Conservation (phyloP, 1,140 invertebrate genomes). For the Bombus cullumanus region DNA sequence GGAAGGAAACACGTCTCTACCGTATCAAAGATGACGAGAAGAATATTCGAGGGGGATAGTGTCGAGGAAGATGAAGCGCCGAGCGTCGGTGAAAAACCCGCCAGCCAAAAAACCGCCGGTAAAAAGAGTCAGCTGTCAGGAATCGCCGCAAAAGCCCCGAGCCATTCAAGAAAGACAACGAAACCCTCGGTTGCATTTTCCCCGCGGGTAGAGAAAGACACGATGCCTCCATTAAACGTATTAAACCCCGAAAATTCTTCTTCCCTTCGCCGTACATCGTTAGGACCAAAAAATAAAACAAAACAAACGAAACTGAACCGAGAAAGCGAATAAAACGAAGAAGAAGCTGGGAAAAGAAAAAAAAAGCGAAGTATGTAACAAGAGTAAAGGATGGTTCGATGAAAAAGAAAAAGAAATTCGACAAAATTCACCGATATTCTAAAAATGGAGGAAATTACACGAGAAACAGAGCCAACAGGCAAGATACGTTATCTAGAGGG, state of each 20-base stretch:
- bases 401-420: background rate
- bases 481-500: background rate
- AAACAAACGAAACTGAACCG: too few species aligned
- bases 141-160: conserved; percentile 19
- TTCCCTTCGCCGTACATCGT: background rate
- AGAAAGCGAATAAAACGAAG: background rate
- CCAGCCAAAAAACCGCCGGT: background rate
- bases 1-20: background rate
- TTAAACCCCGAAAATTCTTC: conserved; percentile 17
- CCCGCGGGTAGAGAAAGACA: background rate
- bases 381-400: too few species aligned
- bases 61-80: conserved; percentile 3
- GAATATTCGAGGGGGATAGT: conserved; percentile 15
- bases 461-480: conserved; percentile 18
- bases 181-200: background rate
- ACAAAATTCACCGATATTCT: background rate
- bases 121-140: conserved; percentile 32
- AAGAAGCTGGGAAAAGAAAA: background rate
- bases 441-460: conserved; percentile 37
- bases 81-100: conserved; percentile 5
- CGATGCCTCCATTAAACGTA: conserved; percentile 26
- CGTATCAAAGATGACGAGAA: conserved; percentile 24
- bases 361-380: background rate
- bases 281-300: background rate
- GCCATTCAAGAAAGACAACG: conserved; percentile 14